Percentiles rank a stretch among this genome's conserved stretches.
Evolutionary conservation across 2,888 invertebrate species (phyloP).

Genomic region (Lasiommata megera): DNA sequence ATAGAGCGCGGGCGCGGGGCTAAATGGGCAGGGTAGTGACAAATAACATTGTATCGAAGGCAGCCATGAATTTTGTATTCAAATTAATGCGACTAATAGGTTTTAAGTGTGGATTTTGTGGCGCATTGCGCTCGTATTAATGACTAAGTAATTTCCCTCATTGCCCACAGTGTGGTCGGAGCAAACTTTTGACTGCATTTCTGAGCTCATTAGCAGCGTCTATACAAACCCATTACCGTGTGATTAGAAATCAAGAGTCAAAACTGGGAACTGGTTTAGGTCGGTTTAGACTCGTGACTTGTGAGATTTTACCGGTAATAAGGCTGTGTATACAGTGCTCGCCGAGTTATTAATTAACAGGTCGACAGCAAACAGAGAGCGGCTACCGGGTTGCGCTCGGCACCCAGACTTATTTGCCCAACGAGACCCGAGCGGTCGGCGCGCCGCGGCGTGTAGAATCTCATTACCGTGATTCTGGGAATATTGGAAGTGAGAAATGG

Average conservation of each 20-base stretch:
- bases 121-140: constrained; percentile 53
- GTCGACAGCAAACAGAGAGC: constrained; percentile 78
- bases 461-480: constrained; percentile 75
- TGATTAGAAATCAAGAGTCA: constrained; percentile 66
- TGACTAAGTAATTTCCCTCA: constrained; percentile 35
- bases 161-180: constrained; percentile 43
- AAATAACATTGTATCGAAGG: constrained; percentile 76
- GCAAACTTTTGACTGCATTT: constrained; percentile 31
- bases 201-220: constrained; percentile 37
- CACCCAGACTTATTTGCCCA: constrained; percentile 68
- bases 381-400: constrained; percentile 75
- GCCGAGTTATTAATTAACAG: constrained; percentile 80
- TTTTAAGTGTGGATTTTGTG: constrained; percentile 61
- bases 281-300: constrained; percentile 73
- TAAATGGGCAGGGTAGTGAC: constrained; percentile 78
- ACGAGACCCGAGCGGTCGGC: constrained; percentile 49
- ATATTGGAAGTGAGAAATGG: constrained; percentile 76
- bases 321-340: constrained; percentile 77
- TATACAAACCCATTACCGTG: constrained; percentile 51
- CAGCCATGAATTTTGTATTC: constrained; percentile 78
- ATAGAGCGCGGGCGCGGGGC: constrained; percentile 70
- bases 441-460: constrained; percentile 68
- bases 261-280: constrained; percentile 64
- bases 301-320: constrained; percentile 81
- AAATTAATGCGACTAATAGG: constrained; percentile 74